Evolutionary conservation across 2,113 vertebrate genomes (phyloP).

Genomic region (Anthoscopus minutus): DNA sequence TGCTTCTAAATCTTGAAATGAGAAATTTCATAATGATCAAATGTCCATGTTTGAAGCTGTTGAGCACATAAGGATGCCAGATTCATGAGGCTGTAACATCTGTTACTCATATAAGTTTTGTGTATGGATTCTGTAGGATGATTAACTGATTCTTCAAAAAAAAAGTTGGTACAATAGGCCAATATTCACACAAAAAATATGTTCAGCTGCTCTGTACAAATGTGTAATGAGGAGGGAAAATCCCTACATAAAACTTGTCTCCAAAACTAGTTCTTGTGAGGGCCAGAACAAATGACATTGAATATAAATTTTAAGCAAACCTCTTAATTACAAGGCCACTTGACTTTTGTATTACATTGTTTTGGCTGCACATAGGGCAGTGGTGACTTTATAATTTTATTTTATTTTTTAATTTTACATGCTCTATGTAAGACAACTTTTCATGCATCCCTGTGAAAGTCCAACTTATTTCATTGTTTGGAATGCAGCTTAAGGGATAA

Average conservation of each 20-base stretch:
- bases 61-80: slow-evolving; percentile 11
- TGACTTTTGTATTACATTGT: background rate
- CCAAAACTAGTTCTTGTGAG: background rate
- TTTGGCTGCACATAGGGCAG: background rate
- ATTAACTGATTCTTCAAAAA: slow-evolving; percentile 8
- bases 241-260: background rate
- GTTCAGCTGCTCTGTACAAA: background rate
- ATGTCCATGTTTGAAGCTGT: slow-evolving; percentile 17
- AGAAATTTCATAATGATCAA: slow-evolving; percentile 35
- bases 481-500: background rate
- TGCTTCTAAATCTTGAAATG: background rate
- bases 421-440: background rate
- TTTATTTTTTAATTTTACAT: background rate
- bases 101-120: slow-evolving; percentile 20
- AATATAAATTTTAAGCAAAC: background rate
- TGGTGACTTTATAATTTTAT: background rate
- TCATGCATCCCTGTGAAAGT: fast-evolving
- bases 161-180: background rate
- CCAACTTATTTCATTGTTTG: background rate
- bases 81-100: slow-evolving; percentile 20
- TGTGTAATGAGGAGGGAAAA: slow-evolving; percentile 6
- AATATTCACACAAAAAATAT: background rate
- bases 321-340: background rate
- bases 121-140: slow-evolving; percentile 1
- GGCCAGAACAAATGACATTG: background rate